Percentiles rank a stretch among this genome's conserved stretches.
phyloP scores from a whole-genome alignment of 2,113 vertebrate species.

The Phrynosoma platyrhinos region DNA sequence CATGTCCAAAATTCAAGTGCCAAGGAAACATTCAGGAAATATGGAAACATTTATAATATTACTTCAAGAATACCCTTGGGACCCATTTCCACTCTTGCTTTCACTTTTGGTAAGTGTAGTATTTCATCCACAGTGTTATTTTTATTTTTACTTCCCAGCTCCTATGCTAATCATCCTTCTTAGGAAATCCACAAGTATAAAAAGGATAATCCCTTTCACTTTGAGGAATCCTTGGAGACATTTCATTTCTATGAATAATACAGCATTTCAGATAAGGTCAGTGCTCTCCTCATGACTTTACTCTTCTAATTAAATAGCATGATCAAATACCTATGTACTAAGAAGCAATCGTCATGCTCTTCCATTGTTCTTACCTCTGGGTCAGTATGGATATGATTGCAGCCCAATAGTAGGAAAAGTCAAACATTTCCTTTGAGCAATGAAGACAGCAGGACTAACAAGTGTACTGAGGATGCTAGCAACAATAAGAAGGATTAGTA shows the following conservation, averaged over 20 bases:
- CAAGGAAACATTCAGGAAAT: background rate
- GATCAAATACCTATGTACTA: background rate
- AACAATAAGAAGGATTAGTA: too few species aligned
- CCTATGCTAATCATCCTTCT: background rate
- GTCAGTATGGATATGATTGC: too few species aligned
- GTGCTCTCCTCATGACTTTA: background rate
- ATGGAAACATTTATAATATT: background rate
- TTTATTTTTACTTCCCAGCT: slow-evolving; percentile 1
- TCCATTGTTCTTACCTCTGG: too few species aligned
- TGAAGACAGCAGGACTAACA: too few species aligned
- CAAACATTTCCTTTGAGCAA: too few species aligned
- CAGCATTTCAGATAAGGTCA: background rate
- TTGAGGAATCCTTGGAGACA: fast-evolving
- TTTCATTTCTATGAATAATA: background rate
- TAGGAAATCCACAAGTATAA: background rate
- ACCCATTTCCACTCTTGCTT: background rate
- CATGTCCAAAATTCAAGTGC: fast-evolving
- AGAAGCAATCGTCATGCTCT: background rate
- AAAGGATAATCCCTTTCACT: background rate
- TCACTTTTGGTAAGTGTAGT: background rate
- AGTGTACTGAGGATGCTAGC: too few species aligned
- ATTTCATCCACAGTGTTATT: background rate
- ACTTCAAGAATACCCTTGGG: fast-evolving
- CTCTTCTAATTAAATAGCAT: background rate
- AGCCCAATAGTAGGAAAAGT: too few species aligned